Percentiles rank a stretch among this genome's conserved stretches.
Conservation (phyloP, 2,888 invertebrate species). For the Xestia c-nigrum region DNA sequence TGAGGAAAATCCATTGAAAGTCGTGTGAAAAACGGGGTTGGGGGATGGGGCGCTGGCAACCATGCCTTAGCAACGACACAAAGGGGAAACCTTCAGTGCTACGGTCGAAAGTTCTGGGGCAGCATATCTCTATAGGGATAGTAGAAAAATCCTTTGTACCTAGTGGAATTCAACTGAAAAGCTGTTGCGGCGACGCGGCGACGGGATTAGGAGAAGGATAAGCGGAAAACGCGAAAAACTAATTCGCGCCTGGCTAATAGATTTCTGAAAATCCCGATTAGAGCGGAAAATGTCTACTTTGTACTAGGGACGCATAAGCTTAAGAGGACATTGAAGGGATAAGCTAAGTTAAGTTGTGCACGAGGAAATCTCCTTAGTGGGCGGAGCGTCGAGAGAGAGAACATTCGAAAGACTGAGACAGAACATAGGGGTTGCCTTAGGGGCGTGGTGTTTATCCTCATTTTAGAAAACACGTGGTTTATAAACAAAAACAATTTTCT, state of each 20-base stretch:
- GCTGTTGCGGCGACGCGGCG: not conserved
- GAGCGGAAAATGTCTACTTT: conserved; percentile 90
- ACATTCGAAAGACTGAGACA: conserved; percentile 18
- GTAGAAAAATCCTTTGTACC: conserved; percentile 51
- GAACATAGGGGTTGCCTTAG: not conserved
- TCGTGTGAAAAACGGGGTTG: not conserved
- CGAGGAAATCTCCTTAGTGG: conserved; percentile 72
- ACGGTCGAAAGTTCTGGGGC: not conserved
- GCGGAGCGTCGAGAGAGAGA: conserved; percentile 69
- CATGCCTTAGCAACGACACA: conserved; percentile 7
- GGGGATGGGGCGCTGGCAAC: not conserved
- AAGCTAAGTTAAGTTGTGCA: conserved; percentile 70
- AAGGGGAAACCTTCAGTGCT: conserved; percentile 23
- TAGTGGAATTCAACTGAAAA: conserved; percentile 51
- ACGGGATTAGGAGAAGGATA: conserved; percentile 69
- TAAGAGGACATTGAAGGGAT: conserved; percentile 52
- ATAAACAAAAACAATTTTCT: not conserved
- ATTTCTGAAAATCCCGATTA: conserved; percentile 89
- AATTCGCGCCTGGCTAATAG: conserved; percentile 82
- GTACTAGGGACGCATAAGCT: conserved; percentile 81
- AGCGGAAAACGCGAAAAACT: conserved; percentile 81
- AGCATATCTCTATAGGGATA: conserved; percentile 27
- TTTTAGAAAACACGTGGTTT: conserved; percentile 10
- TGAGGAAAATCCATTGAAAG: not conserved
- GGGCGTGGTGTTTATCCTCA: not conserved